Evolutionary conservation across 2,797 vertebrate species (phyloP).

Genomic region (Gambusia yucatana): DNA sequence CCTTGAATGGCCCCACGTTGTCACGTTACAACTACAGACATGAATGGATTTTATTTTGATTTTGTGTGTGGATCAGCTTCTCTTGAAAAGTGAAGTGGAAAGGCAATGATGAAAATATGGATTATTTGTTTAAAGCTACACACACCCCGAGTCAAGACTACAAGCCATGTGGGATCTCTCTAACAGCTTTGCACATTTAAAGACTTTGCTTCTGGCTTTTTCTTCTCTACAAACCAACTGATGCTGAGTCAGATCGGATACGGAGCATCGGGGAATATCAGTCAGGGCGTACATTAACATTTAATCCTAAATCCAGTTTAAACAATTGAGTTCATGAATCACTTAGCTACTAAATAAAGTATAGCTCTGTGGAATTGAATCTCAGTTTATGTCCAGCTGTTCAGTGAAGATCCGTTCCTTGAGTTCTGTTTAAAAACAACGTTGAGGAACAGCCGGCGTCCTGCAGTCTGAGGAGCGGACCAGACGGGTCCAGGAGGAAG

Average conservation of each 20-base stretch:
- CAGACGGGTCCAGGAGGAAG: not conserved
- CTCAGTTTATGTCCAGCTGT: not conserved
- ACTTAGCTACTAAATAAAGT: not conserved
- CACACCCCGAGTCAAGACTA: not conserved
- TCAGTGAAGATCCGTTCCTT: not conserved
- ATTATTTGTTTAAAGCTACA: not conserved
- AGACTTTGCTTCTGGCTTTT: not conserved
- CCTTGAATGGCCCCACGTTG: not conserved
- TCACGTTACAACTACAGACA: not conserved
- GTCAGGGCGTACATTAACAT: not conserved
- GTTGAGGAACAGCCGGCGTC: not conserved
- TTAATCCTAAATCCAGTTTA: not conserved
- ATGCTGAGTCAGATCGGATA: not conserved
- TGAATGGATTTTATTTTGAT: not conserved
- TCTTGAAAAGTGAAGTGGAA: not conserved
- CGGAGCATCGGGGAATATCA: not conserved
- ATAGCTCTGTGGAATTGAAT: not conserved
- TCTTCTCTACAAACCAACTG: not conserved
- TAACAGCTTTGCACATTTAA: not conserved
- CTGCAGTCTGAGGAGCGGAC: not conserved
- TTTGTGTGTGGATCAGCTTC: not conserved
- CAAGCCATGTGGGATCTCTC: not conserved
- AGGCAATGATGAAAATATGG: not conserved
- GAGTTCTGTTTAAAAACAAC: not conserved
- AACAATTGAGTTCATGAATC: not conserved